Conservation (phyloP, 2,888 invertebrate genomes). For the Drosophila setosimentum region DNA sequence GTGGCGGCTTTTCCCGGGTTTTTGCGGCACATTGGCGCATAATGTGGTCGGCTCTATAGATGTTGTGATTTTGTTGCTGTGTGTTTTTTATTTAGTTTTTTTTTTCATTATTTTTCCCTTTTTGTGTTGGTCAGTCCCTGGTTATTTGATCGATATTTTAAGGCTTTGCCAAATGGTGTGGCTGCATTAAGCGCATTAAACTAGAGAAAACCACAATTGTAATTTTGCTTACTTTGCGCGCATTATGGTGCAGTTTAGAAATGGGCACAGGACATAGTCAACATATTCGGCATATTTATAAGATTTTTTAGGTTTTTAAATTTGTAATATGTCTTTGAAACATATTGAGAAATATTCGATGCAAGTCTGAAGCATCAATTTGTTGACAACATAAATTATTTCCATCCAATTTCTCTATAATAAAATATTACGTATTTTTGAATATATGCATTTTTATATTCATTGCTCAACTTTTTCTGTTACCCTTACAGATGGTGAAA, state of each 20-base stretch:
- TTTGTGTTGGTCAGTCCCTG: conserved; percentile 19
- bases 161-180: conserved; percentile 70
- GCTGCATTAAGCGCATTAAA: conserved; percentile 38
- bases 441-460: not conserved
- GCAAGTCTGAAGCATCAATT: not conserved
- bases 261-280: not conserved
- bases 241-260: conserved; percentile 21
- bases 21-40: conserved; percentile 69
- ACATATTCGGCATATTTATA: too few species aligned
- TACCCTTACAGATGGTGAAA: conserved; percentile 84
- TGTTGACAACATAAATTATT: not conserved
- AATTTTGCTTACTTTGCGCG: conserved; percentile 41
- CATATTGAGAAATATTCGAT: not conserved
- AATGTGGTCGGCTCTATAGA: conserved; percentile 55
- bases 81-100: conserved; percentile 12
- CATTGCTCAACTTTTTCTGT: not conserved
- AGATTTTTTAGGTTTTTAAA: not conserved
- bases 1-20: conserved; percentile 69
- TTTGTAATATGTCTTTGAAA: not conserved
- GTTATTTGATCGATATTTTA: conserved; percentile 75
- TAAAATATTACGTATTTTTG: not conserved
- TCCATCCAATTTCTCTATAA: not conserved
- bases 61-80: conserved; percentile 51
- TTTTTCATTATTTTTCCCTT: conserved; percentile 4
- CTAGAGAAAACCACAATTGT: conserved; percentile 41